Evolutionary conservation across 2,797 vertebrate genomes (phyloP).

Genomic region (Erithacus rubecula): DNA sequence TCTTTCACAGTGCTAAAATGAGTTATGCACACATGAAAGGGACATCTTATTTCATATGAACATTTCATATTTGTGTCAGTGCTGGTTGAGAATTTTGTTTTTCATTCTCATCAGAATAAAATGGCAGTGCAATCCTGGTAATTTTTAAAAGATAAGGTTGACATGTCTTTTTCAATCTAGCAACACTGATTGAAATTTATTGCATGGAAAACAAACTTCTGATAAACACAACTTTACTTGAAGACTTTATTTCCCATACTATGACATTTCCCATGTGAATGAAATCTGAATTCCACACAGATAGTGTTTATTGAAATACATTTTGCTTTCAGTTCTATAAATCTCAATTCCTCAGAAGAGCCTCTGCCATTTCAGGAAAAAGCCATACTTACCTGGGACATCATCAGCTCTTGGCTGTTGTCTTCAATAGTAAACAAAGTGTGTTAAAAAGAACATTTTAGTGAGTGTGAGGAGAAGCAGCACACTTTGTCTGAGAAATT

Average conservation of each 20-base stretch:
- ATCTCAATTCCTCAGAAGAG: not conserved
- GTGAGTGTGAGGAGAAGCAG: not conserved
- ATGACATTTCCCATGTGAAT: constrained; percentile 55
- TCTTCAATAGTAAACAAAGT: not conserved
- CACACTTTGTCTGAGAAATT: not conserved
- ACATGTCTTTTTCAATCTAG: constrained; percentile 28
- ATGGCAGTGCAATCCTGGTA: constrained; percentile 8
- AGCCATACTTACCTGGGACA: not conserved
- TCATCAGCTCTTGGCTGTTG: not conserved
- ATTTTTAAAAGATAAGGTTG: constrained; percentile 56
- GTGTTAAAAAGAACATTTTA: not conserved
- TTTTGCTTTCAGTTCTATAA: constrained; percentile 12
- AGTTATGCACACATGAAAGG: not conserved
- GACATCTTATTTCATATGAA: not conserved
- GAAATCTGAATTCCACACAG: constrained; percentile 18
- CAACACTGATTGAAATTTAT: constrained; percentile 48
- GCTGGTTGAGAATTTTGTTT: not conserved
- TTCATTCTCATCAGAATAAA: constrained; percentile 26
- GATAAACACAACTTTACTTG: constrained; percentile 38
- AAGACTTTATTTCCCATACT: constrained; percentile 37
- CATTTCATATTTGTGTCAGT: not conserved
- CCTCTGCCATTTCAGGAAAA: not conserved
- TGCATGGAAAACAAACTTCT: constrained; percentile 48
- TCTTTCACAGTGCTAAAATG: not conserved
- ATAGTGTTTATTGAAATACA: constrained; percentile 4